Evolutionary conservation across 2,888 invertebrate species (phyloP).

Genomic region (Cephonodes hylas): DNA sequence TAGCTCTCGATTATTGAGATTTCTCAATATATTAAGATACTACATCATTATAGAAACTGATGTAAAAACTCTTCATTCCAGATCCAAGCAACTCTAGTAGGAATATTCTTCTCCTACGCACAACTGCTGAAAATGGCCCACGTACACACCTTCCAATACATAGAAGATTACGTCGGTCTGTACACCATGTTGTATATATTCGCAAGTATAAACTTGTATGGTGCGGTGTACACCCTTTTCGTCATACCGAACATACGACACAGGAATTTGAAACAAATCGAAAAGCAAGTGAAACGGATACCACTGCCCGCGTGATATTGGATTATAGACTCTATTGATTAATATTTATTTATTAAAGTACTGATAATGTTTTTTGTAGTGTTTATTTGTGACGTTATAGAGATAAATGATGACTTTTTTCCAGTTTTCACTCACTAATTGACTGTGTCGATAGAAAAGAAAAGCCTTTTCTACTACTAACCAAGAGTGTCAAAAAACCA

Average conservation of each 20-base stretch:
- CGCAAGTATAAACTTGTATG: constrained; percentile 57
- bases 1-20: too few species aligned
- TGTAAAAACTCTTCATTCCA: constrained; percentile 35
- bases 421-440: too few species aligned
- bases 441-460: too few species aligned
- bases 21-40: too few species aligned
- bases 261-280: constrained; percentile 54
- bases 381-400: too few species aligned
- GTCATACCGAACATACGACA: constrained; percentile 49
- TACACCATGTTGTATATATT: constrained; percentile 63
- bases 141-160: constrained; percentile 53
- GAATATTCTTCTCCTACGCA: constrained; percentile 48
- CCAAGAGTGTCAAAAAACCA: too few species aligned
- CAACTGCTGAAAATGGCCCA: constrained; percentile 57
- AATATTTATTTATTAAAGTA: too few species aligned
- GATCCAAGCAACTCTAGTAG: constrained; percentile 56
- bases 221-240: constrained; percentile 57
- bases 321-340: background rate
- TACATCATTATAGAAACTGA: background rate
- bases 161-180: constrained; percentile 59
- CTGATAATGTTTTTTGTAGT: too few species aligned
- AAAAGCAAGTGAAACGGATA: constrained; percentile 57
- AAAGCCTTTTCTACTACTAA: too few species aligned
- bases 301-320: constrained; percentile 48
- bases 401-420: too few species aligned